Evolutionary conservation across 2,888 invertebrate species (phyloP), one percentile per base, ranked within the genome.

Genomic region (Drosophila melanocephala): DNA sequence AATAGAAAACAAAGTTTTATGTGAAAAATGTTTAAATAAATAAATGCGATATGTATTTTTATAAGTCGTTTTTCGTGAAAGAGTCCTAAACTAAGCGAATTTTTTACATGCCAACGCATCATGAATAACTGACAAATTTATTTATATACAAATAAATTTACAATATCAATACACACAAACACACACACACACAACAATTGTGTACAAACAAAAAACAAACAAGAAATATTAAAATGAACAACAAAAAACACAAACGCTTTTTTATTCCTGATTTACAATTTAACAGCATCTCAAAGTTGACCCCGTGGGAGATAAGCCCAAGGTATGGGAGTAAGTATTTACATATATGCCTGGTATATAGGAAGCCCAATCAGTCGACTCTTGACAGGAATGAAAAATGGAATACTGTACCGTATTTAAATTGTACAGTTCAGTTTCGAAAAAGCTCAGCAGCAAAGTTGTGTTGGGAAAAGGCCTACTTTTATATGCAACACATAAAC

Each of bases 11-110:
- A n/a, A 73, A 79, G 81, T 81, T 80, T 81, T 57, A 68, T 77
- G 69, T 69, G 70, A 67, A 71, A 75, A 72, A 77, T 81, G 74
- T 87, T 87, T 63, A 32, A 77, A 84, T 76, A 75, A 80, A 76
- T 76, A 76, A 82, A 67, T 87, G 83, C 89, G 89, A 87, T 87
- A 79, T 90, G 83, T 89, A 91, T 89, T 91, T 90, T 91, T 88
- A 80, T 91, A 90, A 86, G 84, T 77, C 77, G 77, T 90, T 90
- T 90, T 82, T 83, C 72, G 63, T 79, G 58, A 56, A 26, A 69
- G 52, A 86, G 80, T 88, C 78, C 68, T 82, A 75, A 78, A 71
- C 59, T 77, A 82, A 77, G 76, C 64, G 69, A 77, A 74, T 80
- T 85, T 88, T 88, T 77, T 81, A 89, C 78, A 88, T 75, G 87